A percentile compares a stretch with the other conserved stretches of the same genome.
These are phyloP conservation scores for Haemorhous mexicanus DNA, from an alignment of 2,113 vertebrate species.

Conservation along the genomic window DNA sequence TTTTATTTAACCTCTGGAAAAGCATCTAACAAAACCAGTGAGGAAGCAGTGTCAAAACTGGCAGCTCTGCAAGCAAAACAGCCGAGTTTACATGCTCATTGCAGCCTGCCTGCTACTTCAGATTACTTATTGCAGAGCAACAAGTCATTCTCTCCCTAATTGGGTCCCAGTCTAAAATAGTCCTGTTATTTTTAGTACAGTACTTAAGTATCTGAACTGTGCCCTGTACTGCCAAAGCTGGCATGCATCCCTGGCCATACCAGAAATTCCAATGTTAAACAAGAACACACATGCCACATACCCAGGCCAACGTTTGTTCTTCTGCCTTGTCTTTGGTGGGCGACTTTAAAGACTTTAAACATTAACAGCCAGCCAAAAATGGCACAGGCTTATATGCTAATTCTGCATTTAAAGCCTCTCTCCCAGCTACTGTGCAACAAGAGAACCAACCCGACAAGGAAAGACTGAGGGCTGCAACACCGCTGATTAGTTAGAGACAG, in stretches of 20 bases:
- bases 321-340: slow-evolving; percentile 2
- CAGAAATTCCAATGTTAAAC: slow-evolving; percentile 53
- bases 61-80: neutral
- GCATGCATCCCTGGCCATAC: slow-evolving; percentile 17
- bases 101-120: slow-evolving; percentile 32
- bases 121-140: slow-evolving; percentile 50
- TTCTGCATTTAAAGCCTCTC: slow-evolving; percentile 20
- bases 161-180: slow-evolving; percentile 66
- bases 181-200: slow-evolving; percentile 71
- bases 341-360: neutral
- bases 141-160: slow-evolving; percentile 63
- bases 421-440: slow-evolving; percentile 13
- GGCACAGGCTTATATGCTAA: neutral
- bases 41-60: neutral
- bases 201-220: slow-evolving; percentile 67
- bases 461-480: neutral
- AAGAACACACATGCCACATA: slow-evolving; percentile 57
- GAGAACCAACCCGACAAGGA: neutral
- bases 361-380: neutral
- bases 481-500: neutral
- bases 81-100: neutral
- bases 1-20: neutral
- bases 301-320: neutral
- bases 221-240: slow-evolving; percentile 43
- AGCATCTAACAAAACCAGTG: neutral